Base-by-base conservation (phyloP, 2,797 vertebrate genomes). In the Neomorphus geoffroyi region DNA sequence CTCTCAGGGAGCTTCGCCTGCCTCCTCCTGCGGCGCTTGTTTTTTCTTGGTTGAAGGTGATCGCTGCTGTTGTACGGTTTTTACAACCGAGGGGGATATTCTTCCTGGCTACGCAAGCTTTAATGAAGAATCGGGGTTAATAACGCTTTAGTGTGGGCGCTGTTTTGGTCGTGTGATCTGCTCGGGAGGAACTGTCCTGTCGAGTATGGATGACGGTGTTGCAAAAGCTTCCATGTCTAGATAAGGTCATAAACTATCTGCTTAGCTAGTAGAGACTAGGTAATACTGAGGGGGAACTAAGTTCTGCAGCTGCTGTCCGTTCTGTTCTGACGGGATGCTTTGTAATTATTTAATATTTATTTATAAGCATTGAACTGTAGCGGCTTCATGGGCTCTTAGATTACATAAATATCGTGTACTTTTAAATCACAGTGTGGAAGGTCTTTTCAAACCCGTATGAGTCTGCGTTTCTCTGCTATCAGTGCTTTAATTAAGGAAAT, bases 41-140 rank as follows among this genome's bases (percentile, higher is more conserved):
- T 65, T 39, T 57, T 57, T 60, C 8, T 3, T 14, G 6, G 5
- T 41, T 69, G 41, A 32, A 53, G 37, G 7, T 3, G 26, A 8
- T 57, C 1, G 0, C 12, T 13, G 21, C 5, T 61, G 2, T 4
- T 7, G 22, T 23, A 10, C 8, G 7, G 2, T 14, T 48, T 41
- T 77, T 46, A 53, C 0, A 9, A 1, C 2, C 13, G 4, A 9
- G 30, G 8, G 18, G 2, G 1, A 5, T n/a, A 21, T 57, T 51
- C 73, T 86, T 33, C 3, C 18, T 57, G 32, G 5, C 15, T 86
- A 18, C 4, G n/a, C 18, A 10, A 23, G 32, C 18, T 65, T 33
- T 69, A 67, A 2, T 50, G 61, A 61, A 53, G 57, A 61, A 18
- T 0, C 24, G 4, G 11, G 45, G 32, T 4, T 18, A 48, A 48